Evolutionary conservation across 2,113 vertebrate genomes (phyloP).

Genomic region (Albula glossodonta): DNA sequence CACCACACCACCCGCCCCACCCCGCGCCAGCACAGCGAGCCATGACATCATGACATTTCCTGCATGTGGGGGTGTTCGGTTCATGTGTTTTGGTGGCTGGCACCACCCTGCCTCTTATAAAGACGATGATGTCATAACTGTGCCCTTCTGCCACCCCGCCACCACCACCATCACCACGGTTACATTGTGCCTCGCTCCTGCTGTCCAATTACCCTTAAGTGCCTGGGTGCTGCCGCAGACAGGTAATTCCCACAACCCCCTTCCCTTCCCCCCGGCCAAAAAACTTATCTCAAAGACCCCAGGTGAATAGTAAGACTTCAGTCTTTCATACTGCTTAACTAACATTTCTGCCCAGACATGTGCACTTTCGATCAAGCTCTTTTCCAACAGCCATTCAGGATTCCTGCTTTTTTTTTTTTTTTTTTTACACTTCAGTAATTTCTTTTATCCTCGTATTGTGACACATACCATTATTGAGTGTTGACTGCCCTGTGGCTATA

Average conservation of each 20-base stretch:
- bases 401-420: background rate
- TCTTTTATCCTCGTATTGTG: constrained; percentile 19
- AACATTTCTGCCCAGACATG: constrained; percentile 20
- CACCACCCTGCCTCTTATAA: constrained; percentile 29
- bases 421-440: constrained; percentile 18
- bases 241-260: constrained; percentile 8
- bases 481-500: constrained; percentile 20
- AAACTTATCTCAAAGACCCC: background rate
- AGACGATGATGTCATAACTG: constrained; percentile 28
- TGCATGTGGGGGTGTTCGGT: constrained; percentile 8
- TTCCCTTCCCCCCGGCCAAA: background rate
- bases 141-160: too few species aligned
- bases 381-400: background rate
- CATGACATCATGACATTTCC: constrained; percentile 26
- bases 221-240: background rate
- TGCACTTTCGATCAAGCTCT: background rate
- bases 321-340: constrained; percentile 10
- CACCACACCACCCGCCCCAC: background rate
- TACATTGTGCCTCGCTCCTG: background rate
- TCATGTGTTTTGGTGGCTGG: background rate
- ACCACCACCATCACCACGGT: background rate
- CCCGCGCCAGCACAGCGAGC: background rate
- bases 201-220: background rate
- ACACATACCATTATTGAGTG: constrained; percentile 13
- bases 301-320: background rate